Conservation (phyloP, 2,113 vertebrate genomes). For the Chaetops frenatus region DNA sequence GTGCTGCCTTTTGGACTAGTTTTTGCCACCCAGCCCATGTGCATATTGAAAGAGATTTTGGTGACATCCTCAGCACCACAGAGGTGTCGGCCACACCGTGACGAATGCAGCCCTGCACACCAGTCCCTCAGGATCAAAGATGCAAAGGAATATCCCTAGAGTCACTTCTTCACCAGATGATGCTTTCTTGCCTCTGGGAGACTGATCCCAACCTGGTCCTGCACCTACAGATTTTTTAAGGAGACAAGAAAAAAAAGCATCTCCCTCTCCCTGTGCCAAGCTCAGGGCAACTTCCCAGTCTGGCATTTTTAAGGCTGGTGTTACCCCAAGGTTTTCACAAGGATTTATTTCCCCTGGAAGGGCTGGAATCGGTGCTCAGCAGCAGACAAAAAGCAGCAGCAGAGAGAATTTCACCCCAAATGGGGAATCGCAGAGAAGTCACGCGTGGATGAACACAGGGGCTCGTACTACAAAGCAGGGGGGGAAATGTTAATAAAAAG, state of each 20-base stretch:
- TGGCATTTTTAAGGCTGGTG: not conserved
- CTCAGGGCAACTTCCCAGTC: not conserved
- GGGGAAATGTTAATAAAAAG: conserved; percentile 3
- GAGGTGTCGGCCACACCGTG: accelerated
- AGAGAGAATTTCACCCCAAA: not conserved
- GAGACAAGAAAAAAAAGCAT: not conserved
- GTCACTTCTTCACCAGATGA: not conserved
- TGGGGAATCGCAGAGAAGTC: accelerated
- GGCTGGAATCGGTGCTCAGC: not conserved
- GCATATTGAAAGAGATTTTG: not conserved
- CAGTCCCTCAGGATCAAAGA: not conserved
- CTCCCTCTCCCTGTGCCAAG: not conserved
- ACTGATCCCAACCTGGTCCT: not conserved
- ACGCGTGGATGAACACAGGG: not conserved
- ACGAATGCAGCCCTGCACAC: not conserved
- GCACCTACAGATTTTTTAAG: not conserved
- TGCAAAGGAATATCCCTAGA: not conserved
- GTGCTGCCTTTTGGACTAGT: not conserved
- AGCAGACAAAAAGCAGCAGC: not conserved
- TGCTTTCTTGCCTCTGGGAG: not conserved
- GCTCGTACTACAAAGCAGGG: not conserved
- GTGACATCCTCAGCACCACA: not conserved
- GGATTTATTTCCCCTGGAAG: not conserved
- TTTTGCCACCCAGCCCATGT: not conserved
- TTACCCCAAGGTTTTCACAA: not conserved